phyloP scores from a whole-genome alignment of 2,797 vertebrate genomes.

The Bradypodion ventrale region DNA sequence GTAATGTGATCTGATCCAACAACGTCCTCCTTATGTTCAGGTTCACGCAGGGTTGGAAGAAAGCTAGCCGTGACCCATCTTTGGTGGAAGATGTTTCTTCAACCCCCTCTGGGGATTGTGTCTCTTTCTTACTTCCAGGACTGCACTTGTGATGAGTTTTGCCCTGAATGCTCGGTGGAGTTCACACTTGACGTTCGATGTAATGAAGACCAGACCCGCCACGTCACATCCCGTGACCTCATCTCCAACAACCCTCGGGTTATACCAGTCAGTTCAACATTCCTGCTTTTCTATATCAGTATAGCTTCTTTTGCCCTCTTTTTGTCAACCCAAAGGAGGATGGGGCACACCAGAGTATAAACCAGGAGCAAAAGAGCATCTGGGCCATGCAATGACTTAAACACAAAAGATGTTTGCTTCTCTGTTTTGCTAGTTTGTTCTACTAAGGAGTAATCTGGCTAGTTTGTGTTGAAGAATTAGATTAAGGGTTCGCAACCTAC shows the following conservation, averaged over 20 bases:
- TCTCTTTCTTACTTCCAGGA: constrained; percentile 76
- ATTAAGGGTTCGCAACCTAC: too few species aligned
- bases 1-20: too few species aligned
- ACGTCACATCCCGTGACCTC: constrained; percentile 93
- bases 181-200: constrained; percentile 93
- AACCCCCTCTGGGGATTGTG: background rate
- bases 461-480: too few species aligned
- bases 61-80: too few species aligned
- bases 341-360: too few species aligned
- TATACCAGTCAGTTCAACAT: constrained; percentile 83
- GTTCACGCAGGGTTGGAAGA: too few species aligned
- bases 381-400: too few species aligned
- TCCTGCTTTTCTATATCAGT: background rate
- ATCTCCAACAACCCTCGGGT: constrained; percentile 94
- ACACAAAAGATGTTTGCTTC: background rate
- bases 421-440: background rate
- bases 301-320: background rate
- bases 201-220: constrained; percentile 95
- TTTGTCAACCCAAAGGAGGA: too few species aligned
- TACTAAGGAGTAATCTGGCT: too few species aligned
- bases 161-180: constrained; percentile 95
- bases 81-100: background rate
- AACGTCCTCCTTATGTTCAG: too few species aligned
- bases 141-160: constrained; percentile 97
- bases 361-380: background rate